Evolutionary conservation across 2,888 invertebrate species (phyloP).

Genomic region (Chaitophorus viminalis): DNA sequence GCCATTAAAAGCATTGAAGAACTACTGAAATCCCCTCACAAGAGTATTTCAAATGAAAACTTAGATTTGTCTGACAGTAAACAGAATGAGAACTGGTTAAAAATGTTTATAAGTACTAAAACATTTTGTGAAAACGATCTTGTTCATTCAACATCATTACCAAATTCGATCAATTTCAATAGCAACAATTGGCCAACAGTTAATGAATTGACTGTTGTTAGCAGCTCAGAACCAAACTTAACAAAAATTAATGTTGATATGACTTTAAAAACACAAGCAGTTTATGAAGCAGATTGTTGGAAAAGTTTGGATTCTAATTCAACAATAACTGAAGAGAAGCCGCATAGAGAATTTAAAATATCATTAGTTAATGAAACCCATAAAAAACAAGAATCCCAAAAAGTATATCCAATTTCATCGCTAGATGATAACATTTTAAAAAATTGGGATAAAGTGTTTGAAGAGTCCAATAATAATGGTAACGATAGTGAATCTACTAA

Average conservation of each 20-base stretch:
- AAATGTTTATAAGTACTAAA: slow-evolving; percentile 40
- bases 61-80: slow-evolving; percentile 27
- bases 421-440: slow-evolving; percentile 37
- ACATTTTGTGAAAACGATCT: slow-evolving; percentile 47
- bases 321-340: slow-evolving; percentile 46
- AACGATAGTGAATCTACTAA: slow-evolving; percentile 64
- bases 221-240: slow-evolving; percentile 48
- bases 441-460: slow-evolving; percentile 26
- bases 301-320: slow-evolving; percentile 48
- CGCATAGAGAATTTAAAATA: slow-evolving; percentile 49
- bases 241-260: slow-evolving; percentile 22
- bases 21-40: slow-evolving; percentile 19
- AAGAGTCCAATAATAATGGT: slow-evolving; percentile 56
- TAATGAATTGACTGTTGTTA: slow-evolving; percentile 49
- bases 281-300: slow-evolving; percentile 51
- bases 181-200: slow-evolving; percentile 59
- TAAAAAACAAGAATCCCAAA: slow-evolving; percentile 28
- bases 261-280: slow-evolving; percentile 37
- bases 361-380: slow-evolving; percentile 33
- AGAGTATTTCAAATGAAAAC: slow-evolving; percentile 21
- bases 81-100: slow-evolving; percentile 46
- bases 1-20: slow-evolving; percentile 55
- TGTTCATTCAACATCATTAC: slow-evolving; percentile 64
- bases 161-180: slow-evolving; percentile 64
- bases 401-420: slow-evolving; percentile 19